phyloP scores from a whole-genome alignment of 2,888 invertebrate species.

The Trichopoda pennipes region DNA sequence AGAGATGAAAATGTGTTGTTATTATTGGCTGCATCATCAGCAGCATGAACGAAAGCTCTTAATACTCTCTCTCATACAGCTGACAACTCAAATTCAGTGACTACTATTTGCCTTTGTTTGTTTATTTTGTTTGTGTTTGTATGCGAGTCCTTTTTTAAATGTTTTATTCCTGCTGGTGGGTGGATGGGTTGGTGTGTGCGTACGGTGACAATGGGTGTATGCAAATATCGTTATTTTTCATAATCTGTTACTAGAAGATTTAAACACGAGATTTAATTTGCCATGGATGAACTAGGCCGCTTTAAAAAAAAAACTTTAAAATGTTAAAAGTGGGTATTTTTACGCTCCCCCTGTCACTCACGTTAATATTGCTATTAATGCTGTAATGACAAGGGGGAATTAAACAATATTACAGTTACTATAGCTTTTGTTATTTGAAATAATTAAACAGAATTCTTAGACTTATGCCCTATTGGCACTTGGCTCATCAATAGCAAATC shows the following conservation, averaged over 20 bases:
- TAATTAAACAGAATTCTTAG: conserved; percentile 38
- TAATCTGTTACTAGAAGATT: no score
- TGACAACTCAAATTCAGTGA: conserved; percentile 27
- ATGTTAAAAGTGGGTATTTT: neutral
- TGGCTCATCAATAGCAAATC: conserved; percentile 24
- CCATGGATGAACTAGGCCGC: no score
- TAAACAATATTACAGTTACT: neutral
- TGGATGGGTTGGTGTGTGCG: neutral
- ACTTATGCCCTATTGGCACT: neutral
- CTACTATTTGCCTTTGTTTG: conserved; percentile 2
- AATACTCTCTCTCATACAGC: conserved; percentile 7
- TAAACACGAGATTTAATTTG: no score
- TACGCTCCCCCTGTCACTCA: neutral
- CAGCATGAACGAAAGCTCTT: conserved; percentile 19
- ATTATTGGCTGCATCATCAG: conserved; percentile 19
- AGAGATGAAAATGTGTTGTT: neutral
- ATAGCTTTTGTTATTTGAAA: conserved; percentile 22
- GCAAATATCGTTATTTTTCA: neutral
- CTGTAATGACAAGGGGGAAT: neutral
- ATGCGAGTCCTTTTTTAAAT: conserved; percentile 5
- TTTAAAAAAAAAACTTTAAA: neutral
- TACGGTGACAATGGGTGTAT: neutral
- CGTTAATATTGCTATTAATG: neutral
- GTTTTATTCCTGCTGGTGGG: conserved; percentile 2
- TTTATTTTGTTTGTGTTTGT: neutral